A percentile compares a stretch with the other conserved stretches of the same genome.
Conservation (phyloP, 2,888 invertebrate genomes). For the Alviniconcha strummeri region DNA sequence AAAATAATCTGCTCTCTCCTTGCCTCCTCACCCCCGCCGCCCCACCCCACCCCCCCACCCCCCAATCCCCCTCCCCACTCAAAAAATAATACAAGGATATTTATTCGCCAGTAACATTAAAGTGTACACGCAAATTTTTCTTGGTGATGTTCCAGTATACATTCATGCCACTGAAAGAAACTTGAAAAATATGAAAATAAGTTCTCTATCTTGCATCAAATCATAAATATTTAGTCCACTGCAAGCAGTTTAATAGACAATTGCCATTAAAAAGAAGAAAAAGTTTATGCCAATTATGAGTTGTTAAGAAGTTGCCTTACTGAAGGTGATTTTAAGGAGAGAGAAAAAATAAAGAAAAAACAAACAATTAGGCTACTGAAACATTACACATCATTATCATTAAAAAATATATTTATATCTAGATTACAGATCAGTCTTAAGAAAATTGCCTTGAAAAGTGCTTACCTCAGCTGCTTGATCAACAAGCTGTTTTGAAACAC, state of each 20-base stretch:
- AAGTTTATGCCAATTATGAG: no score
- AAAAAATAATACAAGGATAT: not conserved
- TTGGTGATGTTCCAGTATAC: no score
- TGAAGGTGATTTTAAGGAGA: not conserved
- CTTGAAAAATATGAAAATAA: no score
- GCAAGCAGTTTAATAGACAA: no score
- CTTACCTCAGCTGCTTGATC: constrained; percentile 25
- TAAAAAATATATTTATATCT: not conserved
- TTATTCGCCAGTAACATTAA: not conserved
- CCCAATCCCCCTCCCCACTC: not conserved
- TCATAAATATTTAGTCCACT: no score
- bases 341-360: not conserved
- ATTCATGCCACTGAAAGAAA: no score
- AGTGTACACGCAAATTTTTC: not conserved
- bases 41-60: no score
- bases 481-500: constrained; percentile 9
- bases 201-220: no score
- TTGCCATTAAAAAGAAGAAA: no score
- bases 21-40: no score
- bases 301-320: not conserved
- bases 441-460: not conserved
- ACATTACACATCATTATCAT: not conserved
- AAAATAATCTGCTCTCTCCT: no score
- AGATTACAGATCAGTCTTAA: not conserved
- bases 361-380: not conserved